Evolutionary conservation across 2,113 vertebrate species (phyloP).

Genomic region (Quiscalus mexicanus): DNA sequence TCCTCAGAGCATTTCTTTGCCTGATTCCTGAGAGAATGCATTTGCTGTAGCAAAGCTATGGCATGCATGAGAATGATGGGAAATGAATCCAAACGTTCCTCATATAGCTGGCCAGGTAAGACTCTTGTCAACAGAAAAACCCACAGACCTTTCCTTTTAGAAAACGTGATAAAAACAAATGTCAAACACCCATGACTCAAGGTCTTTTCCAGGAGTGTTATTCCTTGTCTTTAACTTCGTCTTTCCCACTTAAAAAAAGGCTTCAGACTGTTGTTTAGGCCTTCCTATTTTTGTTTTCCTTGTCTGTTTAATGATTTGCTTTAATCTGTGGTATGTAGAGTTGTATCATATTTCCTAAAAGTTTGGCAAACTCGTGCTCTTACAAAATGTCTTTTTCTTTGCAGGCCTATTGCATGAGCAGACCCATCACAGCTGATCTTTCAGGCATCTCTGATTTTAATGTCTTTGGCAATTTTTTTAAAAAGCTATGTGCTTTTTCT

Average conservation of each 20-base stretch:
- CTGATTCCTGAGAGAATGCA: not conserved
- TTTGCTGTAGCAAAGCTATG: not conserved
- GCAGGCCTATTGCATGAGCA: not conserved
- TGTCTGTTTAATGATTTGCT: not conserved
- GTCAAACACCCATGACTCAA: fast-evolving
- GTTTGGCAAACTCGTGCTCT: not conserved
- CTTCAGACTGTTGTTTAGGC: not conserved
- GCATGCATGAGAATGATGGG: not conserved
- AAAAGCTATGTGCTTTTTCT: not conserved
- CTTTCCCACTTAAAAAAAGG: not conserved
- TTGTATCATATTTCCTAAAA: fast-evolving
- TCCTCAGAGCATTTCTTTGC: not conserved
- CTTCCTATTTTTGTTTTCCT: not conserved
- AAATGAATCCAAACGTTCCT: not conserved
- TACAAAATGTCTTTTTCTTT: not conserved
- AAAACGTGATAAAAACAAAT: not conserved
- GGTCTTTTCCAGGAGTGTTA: not conserved
- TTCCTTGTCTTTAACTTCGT: not conserved
- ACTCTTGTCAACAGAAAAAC: not conserved
- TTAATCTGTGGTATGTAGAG: not conserved
- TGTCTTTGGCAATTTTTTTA: not conserved
- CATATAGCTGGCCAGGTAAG: not conserved
- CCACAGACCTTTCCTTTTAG: not conserved
- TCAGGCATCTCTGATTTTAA: not conserved
- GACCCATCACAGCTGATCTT: not conserved